Percentiles rank a stretch among this genome's conserved stretches.
These are phyloP conservation scores for Calypte anna DNA, from an alignment of 2,113 vertebrate species.

Conservation along the genomic window DNA sequence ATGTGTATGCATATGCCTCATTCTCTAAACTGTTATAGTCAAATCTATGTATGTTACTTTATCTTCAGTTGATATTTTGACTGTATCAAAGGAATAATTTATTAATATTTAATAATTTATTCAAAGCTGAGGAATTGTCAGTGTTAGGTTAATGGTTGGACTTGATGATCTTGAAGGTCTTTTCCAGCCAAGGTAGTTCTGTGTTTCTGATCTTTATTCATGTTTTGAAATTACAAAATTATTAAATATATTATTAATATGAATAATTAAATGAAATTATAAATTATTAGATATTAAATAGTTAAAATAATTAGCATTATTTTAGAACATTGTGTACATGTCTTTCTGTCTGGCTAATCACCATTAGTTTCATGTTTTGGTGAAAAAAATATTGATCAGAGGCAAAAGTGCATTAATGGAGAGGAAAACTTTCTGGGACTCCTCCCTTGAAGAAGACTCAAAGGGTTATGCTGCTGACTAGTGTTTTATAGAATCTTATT, in stretches of 20 bases:
- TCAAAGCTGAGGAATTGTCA: too few species aligned
- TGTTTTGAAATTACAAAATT: too few species aligned
- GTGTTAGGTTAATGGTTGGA: too few species aligned
- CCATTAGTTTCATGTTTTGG: background rate
- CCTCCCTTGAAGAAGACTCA: background rate
- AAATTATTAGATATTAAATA: too few species aligned
- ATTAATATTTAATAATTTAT: too few species aligned
- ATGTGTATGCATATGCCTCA: background rate
- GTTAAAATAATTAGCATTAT: background rate
- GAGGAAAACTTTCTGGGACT: background rate
- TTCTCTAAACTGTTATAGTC: background rate
- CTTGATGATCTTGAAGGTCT: too few species aligned
- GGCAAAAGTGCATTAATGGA: background rate
- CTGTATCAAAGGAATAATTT: background rate
- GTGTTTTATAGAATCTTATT: slow-evolving; percentile 14
- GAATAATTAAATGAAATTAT: too few species aligned
- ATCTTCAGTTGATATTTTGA: background rate
- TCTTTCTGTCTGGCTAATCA: background rate
- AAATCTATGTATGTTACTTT: background rate
- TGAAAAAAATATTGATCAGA: background rate
- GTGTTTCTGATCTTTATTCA: too few species aligned
- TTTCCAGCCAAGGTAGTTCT: too few species aligned
- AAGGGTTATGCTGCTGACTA: background rate
- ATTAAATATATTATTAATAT: too few species aligned
- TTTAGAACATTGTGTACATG: background rate